These are phyloP conservation scores for Gnatocerus cornutus DNA, from an alignment of 2,888 invertebrate species.

Conservation along the genomic window DNA sequence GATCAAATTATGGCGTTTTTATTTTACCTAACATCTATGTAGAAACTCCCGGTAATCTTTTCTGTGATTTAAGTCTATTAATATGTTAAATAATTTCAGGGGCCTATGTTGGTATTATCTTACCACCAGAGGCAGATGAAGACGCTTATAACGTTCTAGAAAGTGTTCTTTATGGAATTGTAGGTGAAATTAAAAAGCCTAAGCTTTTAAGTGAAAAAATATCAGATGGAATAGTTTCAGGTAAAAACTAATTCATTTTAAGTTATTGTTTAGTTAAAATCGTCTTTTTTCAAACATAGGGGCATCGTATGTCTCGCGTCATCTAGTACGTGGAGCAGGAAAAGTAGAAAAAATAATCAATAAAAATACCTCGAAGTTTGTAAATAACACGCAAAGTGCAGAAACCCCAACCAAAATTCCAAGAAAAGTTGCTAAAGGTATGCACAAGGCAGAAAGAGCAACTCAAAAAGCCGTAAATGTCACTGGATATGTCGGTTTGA, in stretches of 20 bases:
- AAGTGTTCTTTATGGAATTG: conserved; percentile 74
- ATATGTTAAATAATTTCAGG: conserved; percentile 61
- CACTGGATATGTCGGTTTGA: conserved; percentile 78
- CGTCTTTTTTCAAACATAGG: conserved; percentile 64
- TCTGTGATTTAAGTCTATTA: background rate
- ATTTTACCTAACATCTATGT: conserved; percentile 81
- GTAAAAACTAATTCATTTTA: conserved; percentile 56
- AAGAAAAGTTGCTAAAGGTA: conserved; percentile 74
- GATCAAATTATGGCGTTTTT: conserved; percentile 82
- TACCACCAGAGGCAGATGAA: conserved; percentile 74
- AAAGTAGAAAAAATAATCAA: conserved; percentile 77
- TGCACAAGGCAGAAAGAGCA: conserved; percentile 79
- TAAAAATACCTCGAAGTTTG: conserved; percentile 76
- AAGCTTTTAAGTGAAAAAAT: conserved; percentile 63
- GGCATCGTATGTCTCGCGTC: conserved; percentile 80
- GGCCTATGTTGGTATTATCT: conserved; percentile 77
- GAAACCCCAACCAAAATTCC: conserved; percentile 71
- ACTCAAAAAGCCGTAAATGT: conserved; percentile 80
- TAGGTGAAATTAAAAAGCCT: conserved; percentile 31
- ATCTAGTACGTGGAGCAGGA: conserved; percentile 79
- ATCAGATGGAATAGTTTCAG: conserved; percentile 65
- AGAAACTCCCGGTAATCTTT: conserved; percentile 68
- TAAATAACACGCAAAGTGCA: conserved; percentile 73
- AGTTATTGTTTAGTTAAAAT: too few relatives aligned
- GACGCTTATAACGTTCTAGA: conserved; percentile 76